These are phyloP conservation scores for Phrynocephalus vlangalii DNA, from an alignment of 2,797 vertebrate species.

Conservation along the genomic window DNA sequence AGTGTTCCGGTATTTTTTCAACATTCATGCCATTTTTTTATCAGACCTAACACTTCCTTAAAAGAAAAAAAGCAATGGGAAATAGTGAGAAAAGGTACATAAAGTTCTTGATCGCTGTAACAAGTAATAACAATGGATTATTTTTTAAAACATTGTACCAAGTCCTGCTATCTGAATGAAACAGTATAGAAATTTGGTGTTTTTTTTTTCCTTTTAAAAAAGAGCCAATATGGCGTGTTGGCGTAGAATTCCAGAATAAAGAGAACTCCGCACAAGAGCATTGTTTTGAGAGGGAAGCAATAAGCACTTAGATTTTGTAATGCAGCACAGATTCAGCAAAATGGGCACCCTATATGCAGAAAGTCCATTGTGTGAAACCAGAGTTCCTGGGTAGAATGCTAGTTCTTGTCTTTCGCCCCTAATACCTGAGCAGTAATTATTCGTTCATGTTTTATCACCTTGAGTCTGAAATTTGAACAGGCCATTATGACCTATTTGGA, in stretches of 20 bases:
- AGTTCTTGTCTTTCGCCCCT: conserved; percentile 21
- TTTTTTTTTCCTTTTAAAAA: background rate
- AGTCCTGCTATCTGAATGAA: background rate
- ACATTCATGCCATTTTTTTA: too few relatives aligned
- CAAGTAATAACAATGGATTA: too few relatives aligned
- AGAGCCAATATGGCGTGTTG: background rate
- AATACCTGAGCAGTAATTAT: conserved; percentile 32
- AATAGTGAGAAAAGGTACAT: too few relatives aligned
- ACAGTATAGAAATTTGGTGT: background rate
- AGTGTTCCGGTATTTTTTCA: too few relatives aligned
- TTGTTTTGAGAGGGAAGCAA: background rate
- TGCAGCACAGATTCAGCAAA: background rate
- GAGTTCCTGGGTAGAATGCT: conserved; percentile 21
- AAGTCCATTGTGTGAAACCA: background rate
- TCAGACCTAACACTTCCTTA: too few relatives aligned
- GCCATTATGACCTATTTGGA: conserved; percentile 43
- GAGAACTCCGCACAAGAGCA: background rate
- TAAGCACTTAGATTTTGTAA: background rate
- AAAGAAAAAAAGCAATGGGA: too few relatives aligned
- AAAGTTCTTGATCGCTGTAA: too few relatives aligned
- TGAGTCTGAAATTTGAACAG: conserved; percentile 47
- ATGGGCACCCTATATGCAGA: background rate
- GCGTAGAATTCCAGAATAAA: background rate
- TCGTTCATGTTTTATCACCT: conserved; percentile 13
- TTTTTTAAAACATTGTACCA: too few relatives aligned